Evolutionary conservation across 2,113 vertebrate species (phyloP), one percentile per base, ranked within the genome.

Genomic region (Xiphias gladius): DNA sequence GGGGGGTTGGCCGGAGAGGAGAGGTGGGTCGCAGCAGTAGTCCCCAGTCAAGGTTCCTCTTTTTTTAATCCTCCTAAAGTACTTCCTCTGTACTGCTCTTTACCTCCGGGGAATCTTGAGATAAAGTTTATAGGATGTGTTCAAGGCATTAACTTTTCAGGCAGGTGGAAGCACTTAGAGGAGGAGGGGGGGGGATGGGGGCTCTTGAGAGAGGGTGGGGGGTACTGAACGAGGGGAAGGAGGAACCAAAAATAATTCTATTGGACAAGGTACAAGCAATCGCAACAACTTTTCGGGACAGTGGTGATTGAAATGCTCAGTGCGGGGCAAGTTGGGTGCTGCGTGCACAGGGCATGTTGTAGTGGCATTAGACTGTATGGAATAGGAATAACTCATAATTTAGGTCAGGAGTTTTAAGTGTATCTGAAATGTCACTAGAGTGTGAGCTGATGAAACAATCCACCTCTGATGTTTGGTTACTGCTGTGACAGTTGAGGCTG

Each of bases 111-210:
- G 78, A 84, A 84, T 86, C 86, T 88, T 80, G 80, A 89, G 84
- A 89, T 91, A 92, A 93, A 93, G 92, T 96, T 95, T 90, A 92
- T 86, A 78, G 79, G 91, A 90, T 90, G 85, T 92, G 85, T 92
- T 90, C 77, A 90, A 88, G 86, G 86, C 88, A 90, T 91, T 88
- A 92, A 94, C 92, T 94, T 93, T 93, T 91, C 87, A 83, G 91
- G 93, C 93, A 93, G 93, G 91, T 94, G 93, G 91, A 90, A 92
- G 88, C 90, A 92, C 90, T 94, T 92, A 92, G 85, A 88, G 88
- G 72, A 84, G 88, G 84, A 73, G 90, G 41, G 64, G 28, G 46
- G 50, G 41, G 64, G 43, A 2, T 6, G 54, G 50, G 79, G 76
- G 54, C 61, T 77, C 74, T 61, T 14, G 19, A 69, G 82, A 79